phyloP scores from a whole-genome alignment of 1,140 invertebrate genomes.

The Mycetomoellerius zeteki region DNA sequence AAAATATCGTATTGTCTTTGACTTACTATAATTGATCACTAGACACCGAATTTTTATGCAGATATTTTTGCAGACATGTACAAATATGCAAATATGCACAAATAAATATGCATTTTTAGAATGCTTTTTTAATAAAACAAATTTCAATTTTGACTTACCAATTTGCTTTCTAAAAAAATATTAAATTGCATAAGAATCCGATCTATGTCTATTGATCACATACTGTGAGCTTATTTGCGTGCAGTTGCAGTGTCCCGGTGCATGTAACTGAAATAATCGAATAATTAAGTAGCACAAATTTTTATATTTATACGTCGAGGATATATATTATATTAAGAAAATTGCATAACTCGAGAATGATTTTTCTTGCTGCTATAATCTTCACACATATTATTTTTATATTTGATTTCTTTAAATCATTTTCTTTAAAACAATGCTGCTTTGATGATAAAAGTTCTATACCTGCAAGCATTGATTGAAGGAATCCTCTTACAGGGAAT shows the following conservation, averaged over 20 bases:
- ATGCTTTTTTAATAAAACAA: too few relatives aligned
- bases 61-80: too few relatives aligned
- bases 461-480: background rate
- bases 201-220: slow-evolving; percentile 35
- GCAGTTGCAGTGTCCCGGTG: background rate
- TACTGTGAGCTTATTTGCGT: background rate
- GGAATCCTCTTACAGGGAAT: background rate
- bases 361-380: too few relatives aligned
- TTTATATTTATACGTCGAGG: slow-evolving; percentile 1
- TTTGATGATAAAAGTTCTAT: background rate
- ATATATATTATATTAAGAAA: background rate
- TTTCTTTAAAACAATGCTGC: background rate
- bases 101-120: too few relatives aligned
- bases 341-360: too few relatives aligned
- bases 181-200: too few relatives aligned
- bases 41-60: too few relatives aligned
- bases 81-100: too few relatives aligned
- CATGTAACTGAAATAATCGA: background rate
- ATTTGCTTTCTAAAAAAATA: too few relatives aligned
- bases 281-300: background rate
- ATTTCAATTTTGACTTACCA: too few relatives aligned
- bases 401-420: background rate
- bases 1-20: background rate
- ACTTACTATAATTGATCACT: slow-evolving; percentile 29
- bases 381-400: background rate